Evolutionary conservation across 2,888 invertebrate species (phyloP).

Genomic region (Leptogaster cylindrica): DNA sequence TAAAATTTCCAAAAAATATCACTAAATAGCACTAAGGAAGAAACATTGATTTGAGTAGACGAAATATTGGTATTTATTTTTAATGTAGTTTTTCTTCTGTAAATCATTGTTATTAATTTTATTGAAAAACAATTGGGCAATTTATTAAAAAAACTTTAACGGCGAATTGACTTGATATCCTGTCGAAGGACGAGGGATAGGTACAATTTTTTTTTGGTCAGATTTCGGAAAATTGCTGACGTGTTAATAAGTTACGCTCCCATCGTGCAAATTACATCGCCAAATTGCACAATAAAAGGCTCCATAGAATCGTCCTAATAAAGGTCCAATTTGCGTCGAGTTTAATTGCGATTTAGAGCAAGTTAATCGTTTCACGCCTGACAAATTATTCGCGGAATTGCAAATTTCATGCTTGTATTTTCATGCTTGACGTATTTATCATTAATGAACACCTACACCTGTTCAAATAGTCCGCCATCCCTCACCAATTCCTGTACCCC

Average conservation of each 20-base stretch:
- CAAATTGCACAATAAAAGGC: conserved; percentile 15
- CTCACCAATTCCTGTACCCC: neutral
- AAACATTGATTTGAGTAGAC: too few relatives aligned
- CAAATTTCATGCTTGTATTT: conserved; percentile 1
- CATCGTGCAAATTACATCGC: conserved; percentile 8
- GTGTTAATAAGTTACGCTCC: conserved; percentile 16
- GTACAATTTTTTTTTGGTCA: too few relatives aligned
- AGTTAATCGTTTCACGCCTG: conserved; percentile 26
- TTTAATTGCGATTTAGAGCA: conserved; percentile 20
- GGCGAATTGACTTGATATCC: too few relatives aligned
- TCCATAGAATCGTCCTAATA: conserved; percentile 1
- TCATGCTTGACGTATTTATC: conserved; percentile 22
- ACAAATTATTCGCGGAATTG: conserved; percentile 24
- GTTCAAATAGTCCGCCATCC: neutral
- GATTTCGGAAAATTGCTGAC: too few relatives aligned
- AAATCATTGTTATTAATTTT: too few relatives aligned
- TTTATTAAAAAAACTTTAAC: too few relatives aligned
- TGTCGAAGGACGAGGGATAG: too few relatives aligned
- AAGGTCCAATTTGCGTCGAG: conserved; percentile 9
- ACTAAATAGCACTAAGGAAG: too few relatives aligned
- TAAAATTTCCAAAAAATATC: too few relatives aligned
- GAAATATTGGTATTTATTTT: too few relatives aligned
- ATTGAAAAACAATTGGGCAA: too few relatives aligned
- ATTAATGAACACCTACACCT: conserved; percentile 10
- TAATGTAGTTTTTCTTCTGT: too few relatives aligned